These are phyloP conservation scores for Carassius gibelio DNA, from an alignment of 2,113 vertebrate genomes.

Conservation along the genomic window DNA sequence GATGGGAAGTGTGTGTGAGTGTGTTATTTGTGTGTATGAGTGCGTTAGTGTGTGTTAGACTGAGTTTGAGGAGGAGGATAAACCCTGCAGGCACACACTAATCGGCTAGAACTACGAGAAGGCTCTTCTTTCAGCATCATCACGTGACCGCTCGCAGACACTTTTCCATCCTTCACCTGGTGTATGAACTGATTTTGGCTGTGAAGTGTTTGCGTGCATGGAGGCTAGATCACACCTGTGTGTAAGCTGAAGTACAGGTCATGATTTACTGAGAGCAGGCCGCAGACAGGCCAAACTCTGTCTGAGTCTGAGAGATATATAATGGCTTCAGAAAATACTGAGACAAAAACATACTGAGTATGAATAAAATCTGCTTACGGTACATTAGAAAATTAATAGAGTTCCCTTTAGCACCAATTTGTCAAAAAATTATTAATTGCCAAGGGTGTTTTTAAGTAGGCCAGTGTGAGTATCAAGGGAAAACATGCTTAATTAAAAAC, in stretches of 20 bases:
- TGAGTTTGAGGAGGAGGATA: background rate
- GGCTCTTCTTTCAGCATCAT: slow-evolving; percentile 47
- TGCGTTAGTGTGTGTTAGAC: background rate
- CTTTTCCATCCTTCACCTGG: background rate
- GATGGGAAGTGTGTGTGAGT: slow-evolving; percentile 19
- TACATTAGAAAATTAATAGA: background rate
- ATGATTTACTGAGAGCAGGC: slow-evolving; percentile 62
- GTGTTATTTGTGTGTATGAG: slow-evolving; percentile 21
- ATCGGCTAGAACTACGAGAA: slow-evolving; percentile 54
- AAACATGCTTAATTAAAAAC: slow-evolving; percentile 4
- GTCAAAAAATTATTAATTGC: background rate
- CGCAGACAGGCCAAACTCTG: slow-evolving; percentile 6
- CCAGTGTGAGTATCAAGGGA: background rate
- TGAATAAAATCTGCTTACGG: background rate
- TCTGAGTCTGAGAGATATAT: background rate
- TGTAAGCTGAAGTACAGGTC: slow-evolving; percentile 63
- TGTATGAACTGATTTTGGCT: background rate
- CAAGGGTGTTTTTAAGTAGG: background rate
- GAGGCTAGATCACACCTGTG: slow-evolving; percentile 61
- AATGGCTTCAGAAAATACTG: background rate
- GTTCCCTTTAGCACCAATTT: background rate
- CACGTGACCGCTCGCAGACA: slow-evolving; percentile 47
- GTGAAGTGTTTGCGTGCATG: slow-evolving; percentile 20
- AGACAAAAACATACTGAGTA: background rate
- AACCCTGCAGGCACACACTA: slow-evolving; percentile 49